These are phyloP conservation scores for Drosophila eugracilis DNA, from an alignment of 1,140 invertebrate genomes.

Conservation along the genomic window DNA sequence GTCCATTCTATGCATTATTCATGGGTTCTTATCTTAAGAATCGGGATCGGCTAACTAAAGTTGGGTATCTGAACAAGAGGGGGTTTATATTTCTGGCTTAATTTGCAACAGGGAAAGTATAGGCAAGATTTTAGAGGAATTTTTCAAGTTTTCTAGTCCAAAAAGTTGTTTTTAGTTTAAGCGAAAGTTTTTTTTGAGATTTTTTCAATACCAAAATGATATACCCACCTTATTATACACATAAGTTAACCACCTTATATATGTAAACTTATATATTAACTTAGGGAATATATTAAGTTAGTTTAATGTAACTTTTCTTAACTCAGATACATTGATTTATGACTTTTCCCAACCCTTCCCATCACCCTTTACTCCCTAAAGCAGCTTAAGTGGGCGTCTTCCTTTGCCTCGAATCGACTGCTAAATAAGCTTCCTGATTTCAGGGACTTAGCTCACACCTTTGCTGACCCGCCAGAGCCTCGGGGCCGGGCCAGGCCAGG, in stretches of 20 bases:
- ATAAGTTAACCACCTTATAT: too few relatives aligned
- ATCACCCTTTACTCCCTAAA: constrained; percentile 1
- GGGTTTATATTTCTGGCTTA: too few relatives aligned
- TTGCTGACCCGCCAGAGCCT: constrained; percentile 31
- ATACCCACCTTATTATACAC: too few relatives aligned
- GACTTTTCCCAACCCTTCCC: neutral
- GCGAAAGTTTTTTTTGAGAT: too few relatives aligned
- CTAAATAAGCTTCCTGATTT: constrained; percentile 52
- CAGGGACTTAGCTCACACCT: constrained; percentile 32
- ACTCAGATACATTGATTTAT: neutral
- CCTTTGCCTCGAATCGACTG: constrained; percentile 14
- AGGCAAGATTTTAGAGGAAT: neutral
- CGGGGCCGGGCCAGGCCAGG: constrained; percentile 5
- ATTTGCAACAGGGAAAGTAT: neutral
- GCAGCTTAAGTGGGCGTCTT: constrained; percentile 24
- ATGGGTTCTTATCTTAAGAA: constrained; percentile 34
- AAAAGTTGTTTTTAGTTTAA: too few relatives aligned
- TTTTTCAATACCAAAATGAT: too few relatives aligned
- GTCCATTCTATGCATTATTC: constrained; percentile 74
- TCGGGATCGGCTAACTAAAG: constrained; percentile 1
- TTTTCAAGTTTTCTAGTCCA: neutral
- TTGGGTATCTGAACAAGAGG: neutral
- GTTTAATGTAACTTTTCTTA: neutral
- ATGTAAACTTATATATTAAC: too few relatives aligned
- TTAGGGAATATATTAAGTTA: neutral